A percentile compares a stretch with the other conserved stretches of the same genome.
Evolutionary conservation across 2,797 vertebrate genomes (phyloP).

Genomic region (Pagetopsis macropterus): DNA sequence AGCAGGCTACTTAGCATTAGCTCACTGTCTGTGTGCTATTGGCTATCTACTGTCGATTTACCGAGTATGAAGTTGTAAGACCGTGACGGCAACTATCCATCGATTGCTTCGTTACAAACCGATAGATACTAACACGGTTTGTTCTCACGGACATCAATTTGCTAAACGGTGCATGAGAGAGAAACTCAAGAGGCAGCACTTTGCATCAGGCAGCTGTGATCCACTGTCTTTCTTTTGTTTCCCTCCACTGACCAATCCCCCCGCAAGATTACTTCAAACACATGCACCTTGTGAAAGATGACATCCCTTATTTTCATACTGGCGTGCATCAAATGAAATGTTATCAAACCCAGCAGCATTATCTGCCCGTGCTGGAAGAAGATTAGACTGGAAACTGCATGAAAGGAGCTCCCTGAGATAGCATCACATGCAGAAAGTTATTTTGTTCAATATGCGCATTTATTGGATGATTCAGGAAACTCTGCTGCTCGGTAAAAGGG

Average conservation of each 20-base stretch:
- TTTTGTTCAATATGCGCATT: conserved; percentile 47
- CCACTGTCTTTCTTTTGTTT: conserved; percentile 6
- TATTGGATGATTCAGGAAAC: conserved; percentile 32
- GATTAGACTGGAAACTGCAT: conserved; percentile 34
- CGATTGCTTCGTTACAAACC: neutral
- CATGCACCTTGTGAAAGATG: conserved; percentile 41
- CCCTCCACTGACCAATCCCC: conserved; percentile 39
- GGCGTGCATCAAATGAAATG: conserved; percentile 33
- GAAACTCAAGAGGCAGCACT: neutral
- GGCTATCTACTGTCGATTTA: neutral
- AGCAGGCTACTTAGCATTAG: neutral
- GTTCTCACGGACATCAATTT: conserved; percentile 24
- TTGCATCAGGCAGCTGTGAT: neutral
- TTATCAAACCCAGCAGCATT: conserved; percentile 33
- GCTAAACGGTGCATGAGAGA: conserved; percentile 12
- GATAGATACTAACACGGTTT: conserved; percentile 22
- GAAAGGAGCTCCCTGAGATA: conserved; percentile 50
- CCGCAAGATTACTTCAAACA: conserved; percentile 26
- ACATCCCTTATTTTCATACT: conserved; percentile 21
- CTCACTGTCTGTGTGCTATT: no score
- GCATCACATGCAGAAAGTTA: conserved; percentile 52
- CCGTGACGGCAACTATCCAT: neutral
- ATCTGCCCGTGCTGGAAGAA: conserved; percentile 39
- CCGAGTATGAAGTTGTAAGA: neutral
- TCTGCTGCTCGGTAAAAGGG: conserved; percentile 11